Base-by-base conservation (phyloP, 2,113 vertebrate genomes). In the Poecilia latipinna region DNA sequence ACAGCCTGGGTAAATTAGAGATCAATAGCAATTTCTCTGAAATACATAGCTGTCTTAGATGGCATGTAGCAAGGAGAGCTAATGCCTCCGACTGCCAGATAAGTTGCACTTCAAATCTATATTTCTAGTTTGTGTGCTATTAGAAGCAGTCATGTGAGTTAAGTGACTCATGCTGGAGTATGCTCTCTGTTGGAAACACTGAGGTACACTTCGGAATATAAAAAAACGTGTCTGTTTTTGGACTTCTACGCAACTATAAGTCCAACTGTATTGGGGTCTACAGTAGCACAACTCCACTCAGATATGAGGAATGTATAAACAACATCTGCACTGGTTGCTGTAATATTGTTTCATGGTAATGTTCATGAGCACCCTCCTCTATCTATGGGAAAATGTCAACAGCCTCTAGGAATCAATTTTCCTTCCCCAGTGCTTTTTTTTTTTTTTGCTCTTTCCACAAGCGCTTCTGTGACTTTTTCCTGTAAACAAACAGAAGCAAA, bases 21-120 rank as follows among this genome's bases (percentile, higher is more conserved):
- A 91, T 89, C 86, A 86, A 86, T 89, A 90, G n/a, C 76, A 79
- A 89, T 90, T 90, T 81, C 74, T 69, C 62, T 82, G 65, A 84
- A 78, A 90, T 84, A 82, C 83, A 57, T 70, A 72, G 79, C 68
- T 87, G 79, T 86, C 68, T 82, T 61, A 79, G 67, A 65, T 51
- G 66, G 70, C 74, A 80, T 74, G 78, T 83, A 26, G 61, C 75
- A 35, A 64, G 31, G 42, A 72, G 28, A 70, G 57, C 67, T 35
- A 32, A 10, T 51, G 31, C 63, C 54, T 39, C 61, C 22, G n/a
- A 22, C 29, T 26, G 33, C 37, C 37, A 44, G 37, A 22, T 10
- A 61, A 62, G 35, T 10, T 29, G 26, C n/a, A 29, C 57, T 61
- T 29, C 12, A 29, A 19, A 42, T 33, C 31, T 12, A 57, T 33